A percentile compares a stretch with the other conserved stretches of the same genome.
Conservation (phyloP, 2,797 vertebrate species). For the Microcaecilia unicolor region DNA sequence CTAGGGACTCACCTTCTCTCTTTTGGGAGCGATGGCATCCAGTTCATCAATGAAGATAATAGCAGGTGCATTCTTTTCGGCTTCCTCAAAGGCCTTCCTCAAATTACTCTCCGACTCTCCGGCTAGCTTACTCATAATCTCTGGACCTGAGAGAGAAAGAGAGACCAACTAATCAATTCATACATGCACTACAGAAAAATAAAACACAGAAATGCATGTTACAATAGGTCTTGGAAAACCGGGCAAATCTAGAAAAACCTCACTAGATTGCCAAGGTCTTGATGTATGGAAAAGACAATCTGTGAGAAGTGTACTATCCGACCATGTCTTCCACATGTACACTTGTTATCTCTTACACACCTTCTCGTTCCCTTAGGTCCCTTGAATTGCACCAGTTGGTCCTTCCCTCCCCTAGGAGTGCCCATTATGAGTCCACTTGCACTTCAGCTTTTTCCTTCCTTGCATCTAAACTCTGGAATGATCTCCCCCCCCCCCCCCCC, state of each 20-base stretch:
- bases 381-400: too few species aligned
- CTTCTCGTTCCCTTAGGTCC: too few species aligned
- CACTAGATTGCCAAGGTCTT: too few species aligned
- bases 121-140: slow-evolving; percentile 46
- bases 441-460: too few species aligned
- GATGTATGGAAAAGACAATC: neutral
- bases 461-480: too few species aligned
- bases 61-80: slow-evolving; percentile 42
- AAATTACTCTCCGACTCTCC: slow-evolving; percentile 45
- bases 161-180: neutral
- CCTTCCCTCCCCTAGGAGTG: too few species aligned
- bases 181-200: too few species aligned
- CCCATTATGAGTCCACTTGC: too few species aligned
- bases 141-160: slow-evolving; percentile 23
- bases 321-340: neutral
- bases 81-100: slow-evolving; percentile 44
- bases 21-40: slow-evolving; percentile 43
- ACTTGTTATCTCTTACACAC: neutral
- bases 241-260: too few species aligned
- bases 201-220: too few species aligned
- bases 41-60: slow-evolving; percentile 47
- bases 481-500: too few species aligned
- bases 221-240: too few species aligned
- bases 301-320: neutral
- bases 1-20: slow-evolving; percentile 31